Evolutionary conservation across 1,140 invertebrate genomes (phyloP), one percentile per base, ranked within the genome.

Genomic region (Glossosoma conforme): DNA sequence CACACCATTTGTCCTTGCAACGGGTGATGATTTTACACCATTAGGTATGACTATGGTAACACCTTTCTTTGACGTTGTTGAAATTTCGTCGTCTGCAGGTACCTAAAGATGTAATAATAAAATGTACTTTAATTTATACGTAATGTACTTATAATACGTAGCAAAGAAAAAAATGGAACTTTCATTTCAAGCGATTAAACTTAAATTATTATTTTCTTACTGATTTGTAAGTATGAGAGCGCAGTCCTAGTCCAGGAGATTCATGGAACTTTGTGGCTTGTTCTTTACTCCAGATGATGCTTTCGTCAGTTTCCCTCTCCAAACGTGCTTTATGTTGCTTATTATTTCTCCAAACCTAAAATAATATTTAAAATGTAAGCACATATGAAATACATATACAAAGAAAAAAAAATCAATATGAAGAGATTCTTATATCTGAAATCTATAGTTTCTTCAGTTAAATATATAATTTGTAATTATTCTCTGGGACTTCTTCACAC

Each of bases 261-360:
- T 79, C 77, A 57, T 78, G 76, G 44, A 80, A 63, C 67, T 80
- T 81, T 3, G 76, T 75, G 2, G 82, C 79, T 64, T 82, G 80
- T 63, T 83, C 79, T 61, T 82, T 83, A 22, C 72, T 80, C 63
- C 79, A 76, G 54, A 84, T 71, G 36, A 85, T 83, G 49, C 77
- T 77, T 61, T 82, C 81, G 62, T 84, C 82, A 1, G 80, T 83
- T 72, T 84, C 79, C 46, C 80, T 75, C 63, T 85, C 83, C 51
- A 82, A 75, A 24, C 79, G 73, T 57, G 77, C 67, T 68, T 80
- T 85, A 61, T 85, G 82, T 45, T 76, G 75, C 64, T 80, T 79
- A 61, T 84, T 76, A 17, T 76, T 81, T 61, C 79, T 64, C 72
- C 81, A 83, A 60, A 74, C 72, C 72, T 74, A 19, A 9, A 54